Conservation (phyloP, 1,140 invertebrate genomes). For the Carcinoscorpius rotundicauda region DNA sequence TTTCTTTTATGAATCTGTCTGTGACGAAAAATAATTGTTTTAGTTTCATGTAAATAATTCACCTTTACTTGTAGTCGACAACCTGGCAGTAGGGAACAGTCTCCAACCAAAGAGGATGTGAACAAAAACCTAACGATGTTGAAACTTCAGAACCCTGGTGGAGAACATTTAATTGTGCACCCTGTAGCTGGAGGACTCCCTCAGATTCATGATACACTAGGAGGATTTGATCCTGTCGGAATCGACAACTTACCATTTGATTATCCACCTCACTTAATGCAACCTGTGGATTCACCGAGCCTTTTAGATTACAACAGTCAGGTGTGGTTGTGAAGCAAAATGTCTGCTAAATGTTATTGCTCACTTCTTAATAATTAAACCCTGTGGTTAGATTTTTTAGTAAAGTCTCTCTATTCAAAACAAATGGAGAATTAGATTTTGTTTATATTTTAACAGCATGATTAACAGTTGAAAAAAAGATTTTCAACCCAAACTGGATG, state of each 20-base stretch:
- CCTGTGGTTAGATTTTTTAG: too few species aligned
- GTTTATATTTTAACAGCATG: too few species aligned
- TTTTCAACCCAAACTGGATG: too few species aligned
- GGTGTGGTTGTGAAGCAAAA: slow-evolving; percentile 15
- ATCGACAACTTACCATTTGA: slow-evolving; percentile 34
- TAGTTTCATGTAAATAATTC: too few species aligned
- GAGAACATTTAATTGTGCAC: slow-evolving; percentile 4
- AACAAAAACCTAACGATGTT: slow-evolving; percentile 34
- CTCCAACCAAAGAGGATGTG: slow-evolving; percentile 71
- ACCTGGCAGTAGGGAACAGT: slow-evolving; percentile 61
- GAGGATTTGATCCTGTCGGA: slow-evolving; percentile 29
- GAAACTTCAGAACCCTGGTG: slow-evolving; percentile 10
- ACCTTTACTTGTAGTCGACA: too few species aligned
- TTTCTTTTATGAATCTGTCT: too few species aligned
- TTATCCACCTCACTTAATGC: slow-evolving; percentile 32
- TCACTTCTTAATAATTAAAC: too few species aligned
- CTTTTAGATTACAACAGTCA: slow-evolving; percentile 34
- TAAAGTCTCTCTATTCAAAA: too few species aligned
- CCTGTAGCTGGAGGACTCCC: slow-evolving; percentile 3
- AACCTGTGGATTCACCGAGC: slow-evolving; percentile 36
- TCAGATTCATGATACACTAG: slow-evolving; percentile 7
- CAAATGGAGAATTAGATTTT: too few species aligned
- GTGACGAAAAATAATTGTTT: too few species aligned
- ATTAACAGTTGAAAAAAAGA: too few species aligned
- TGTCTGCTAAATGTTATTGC: too few species aligned